Evolutionary conservation across 2,797 vertebrate genomes (phyloP).

Genomic region (Rachycentron canadum): DNA sequence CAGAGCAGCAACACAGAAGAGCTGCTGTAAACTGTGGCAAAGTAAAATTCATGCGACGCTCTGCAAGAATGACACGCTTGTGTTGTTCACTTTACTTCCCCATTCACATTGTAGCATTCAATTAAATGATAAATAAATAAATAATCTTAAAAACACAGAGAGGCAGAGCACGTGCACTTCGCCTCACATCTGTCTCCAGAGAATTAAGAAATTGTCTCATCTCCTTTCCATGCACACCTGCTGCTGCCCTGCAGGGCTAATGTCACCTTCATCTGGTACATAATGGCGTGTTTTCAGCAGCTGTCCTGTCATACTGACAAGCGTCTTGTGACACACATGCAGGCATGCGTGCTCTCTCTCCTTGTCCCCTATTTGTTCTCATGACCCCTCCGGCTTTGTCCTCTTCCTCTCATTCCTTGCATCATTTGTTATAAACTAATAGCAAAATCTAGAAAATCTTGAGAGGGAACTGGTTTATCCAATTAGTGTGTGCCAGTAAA

Average conservation of each 20-base stretch:
- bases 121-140: neutral
- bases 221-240: slow-evolving; percentile 59
- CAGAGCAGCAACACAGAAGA: slow-evolving; percentile 20
- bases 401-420: slow-evolving; percentile 18
- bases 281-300: slow-evolving; percentile 65
- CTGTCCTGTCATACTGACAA: slow-evolving; percentile 65
- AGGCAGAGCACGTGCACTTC: slow-evolving; percentile 6
- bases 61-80: neutral
- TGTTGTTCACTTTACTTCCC: neutral
- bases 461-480: neutral
- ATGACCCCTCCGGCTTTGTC: slow-evolving; percentile 50
- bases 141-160: neutral
- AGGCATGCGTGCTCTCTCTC: slow-evolving; percentile 12
- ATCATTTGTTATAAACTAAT: slow-evolving; percentile 1
- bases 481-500: neutral
- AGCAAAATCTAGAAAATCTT: neutral
- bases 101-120: neutral
- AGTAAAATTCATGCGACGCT: neutral
- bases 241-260: slow-evolving; percentile 62
- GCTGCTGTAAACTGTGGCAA: neutral
- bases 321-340: slow-evolving; percentile 47
- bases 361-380: slow-evolving; percentile 30
- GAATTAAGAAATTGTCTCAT: slow-evolving; percentile 54
- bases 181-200: slow-evolving; percentile 46
- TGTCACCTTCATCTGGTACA: slow-evolving; percentile 75